phyloP scores from a whole-genome alignment of 1,140 invertebrate species.

The Idris sp. region DNA sequence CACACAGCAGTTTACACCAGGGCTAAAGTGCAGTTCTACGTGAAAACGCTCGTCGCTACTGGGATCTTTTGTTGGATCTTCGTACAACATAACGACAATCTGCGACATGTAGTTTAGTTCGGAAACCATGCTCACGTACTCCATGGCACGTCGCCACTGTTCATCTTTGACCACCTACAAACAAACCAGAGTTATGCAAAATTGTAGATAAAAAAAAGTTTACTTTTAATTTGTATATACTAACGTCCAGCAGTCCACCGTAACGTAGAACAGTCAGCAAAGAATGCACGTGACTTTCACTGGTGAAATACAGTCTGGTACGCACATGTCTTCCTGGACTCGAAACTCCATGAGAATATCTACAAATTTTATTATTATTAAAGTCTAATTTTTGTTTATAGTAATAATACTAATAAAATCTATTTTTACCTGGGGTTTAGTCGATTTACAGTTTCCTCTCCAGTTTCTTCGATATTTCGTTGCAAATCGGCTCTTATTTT shows the following conservation, averaged over 20 bases:
- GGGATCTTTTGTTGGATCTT: slow-evolving; percentile 97
- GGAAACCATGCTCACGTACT: slow-evolving; percentile 97
- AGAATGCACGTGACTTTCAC: slow-evolving; percentile 99
- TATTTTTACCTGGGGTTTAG: slow-evolving; percentile 94
- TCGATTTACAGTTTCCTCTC: slow-evolving; percentile 95
- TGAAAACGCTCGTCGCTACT: slow-evolving; percentile 95
- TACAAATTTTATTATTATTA: too few relatives aligned
- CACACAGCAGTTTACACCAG: slow-evolving; percentile 96
- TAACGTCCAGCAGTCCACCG: slow-evolving; percentile 93
- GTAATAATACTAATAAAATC: too few relatives aligned
- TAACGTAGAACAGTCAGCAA: slow-evolving; percentile 96
- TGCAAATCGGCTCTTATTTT: slow-evolving; percentile 98
- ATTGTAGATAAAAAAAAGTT: slow-evolving; percentile 12
- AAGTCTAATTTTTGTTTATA: too few relatives aligned
- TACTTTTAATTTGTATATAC: slow-evolving; percentile 67
- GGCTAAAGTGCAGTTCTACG: slow-evolving; percentile 98
- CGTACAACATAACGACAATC: slow-evolving; percentile 99
- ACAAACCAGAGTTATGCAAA: slow-evolving; percentile 15
- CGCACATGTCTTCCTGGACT: slow-evolving; percentile 98
- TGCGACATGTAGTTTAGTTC: slow-evolving; percentile 99
- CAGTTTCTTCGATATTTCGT: slow-evolving; percentile 92
- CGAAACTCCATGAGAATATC: slow-evolving; percentile 98
- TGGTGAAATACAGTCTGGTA: slow-evolving; percentile 98
- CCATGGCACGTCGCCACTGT: slow-evolving; percentile 99
- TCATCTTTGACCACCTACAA: slow-evolving; percentile 90